Percentiles rank a stretch among this genome's conserved stretches.
Evolutionary conservation across 1,140 invertebrate species (phyloP).

Genomic region (Dermatophagoides farinae): DNA sequence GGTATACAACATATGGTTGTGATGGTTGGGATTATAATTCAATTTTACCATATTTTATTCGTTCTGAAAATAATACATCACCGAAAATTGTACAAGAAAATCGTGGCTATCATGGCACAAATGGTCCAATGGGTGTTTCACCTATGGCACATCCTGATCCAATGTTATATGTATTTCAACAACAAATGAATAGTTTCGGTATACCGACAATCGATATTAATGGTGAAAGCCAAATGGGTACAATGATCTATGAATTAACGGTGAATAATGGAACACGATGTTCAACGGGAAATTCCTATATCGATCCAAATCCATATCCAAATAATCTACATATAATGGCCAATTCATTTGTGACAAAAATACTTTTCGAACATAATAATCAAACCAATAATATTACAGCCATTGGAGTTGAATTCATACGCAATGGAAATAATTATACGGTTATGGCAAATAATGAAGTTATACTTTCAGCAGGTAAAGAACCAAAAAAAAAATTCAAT

Average conservation of each 20-base stretch:
- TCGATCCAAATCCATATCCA: constrained; percentile 54
- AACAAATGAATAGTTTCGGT: constrained; percentile 54
- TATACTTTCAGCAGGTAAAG: constrained; percentile 48
- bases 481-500: background rate
- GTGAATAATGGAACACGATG: constrained; percentile 66
- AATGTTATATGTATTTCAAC: constrained; percentile 51
- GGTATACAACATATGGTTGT: constrained; percentile 66
- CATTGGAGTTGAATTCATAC: constrained; percentile 48
- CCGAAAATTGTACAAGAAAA: constrained; percentile 8
- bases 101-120: constrained; percentile 44
- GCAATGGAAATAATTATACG: constrained; percentile 37
- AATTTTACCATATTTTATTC: constrained; percentile 63
- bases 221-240: constrained; percentile 49
- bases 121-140: constrained; percentile 61
- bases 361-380: constrained; percentile 43
- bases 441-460: constrained; percentile 51
- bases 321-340: constrained; percentile 68
- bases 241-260: constrained; percentile 46
- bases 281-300: constrained; percentile 72
- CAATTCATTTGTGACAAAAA: constrained; percentile 54
- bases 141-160: constrained; percentile 58
- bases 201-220: constrained; percentile 60
- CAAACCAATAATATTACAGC: constrained; percentile 47
- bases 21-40: constrained; percentile 74
- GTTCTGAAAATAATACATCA: constrained; percentile 45